Conservation (phyloP, 2,797 vertebrate genomes). For the Argentina silus region DNA sequence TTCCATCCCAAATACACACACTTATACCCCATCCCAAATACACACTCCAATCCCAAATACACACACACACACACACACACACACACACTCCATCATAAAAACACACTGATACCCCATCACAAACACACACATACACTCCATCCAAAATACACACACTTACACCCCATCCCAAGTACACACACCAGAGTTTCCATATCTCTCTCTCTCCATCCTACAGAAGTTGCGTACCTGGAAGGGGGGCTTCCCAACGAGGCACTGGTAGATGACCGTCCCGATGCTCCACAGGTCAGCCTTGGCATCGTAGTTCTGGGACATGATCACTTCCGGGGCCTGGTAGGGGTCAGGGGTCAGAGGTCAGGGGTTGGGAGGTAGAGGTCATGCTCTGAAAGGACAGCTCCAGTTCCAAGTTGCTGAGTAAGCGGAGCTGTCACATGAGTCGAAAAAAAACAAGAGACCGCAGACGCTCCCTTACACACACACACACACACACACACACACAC, state of each 20-base stretch:
- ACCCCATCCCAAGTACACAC: no score
- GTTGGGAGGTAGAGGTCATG: background rate
- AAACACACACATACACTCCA: background rate
- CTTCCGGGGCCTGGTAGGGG: constrained; percentile 88
- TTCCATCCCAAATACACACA: background rate
- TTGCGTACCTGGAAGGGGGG: constrained; percentile 92
- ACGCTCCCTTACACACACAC: background rate
- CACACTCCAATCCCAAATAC: no score
- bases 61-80: no score
- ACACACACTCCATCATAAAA: no score
- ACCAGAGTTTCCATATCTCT: no score
- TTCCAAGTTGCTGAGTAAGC: constrained; percentile 13
- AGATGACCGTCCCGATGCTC: constrained; percentile 97
- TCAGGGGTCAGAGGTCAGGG: background rate
- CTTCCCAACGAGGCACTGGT: constrained; percentile 97
- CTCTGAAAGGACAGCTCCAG: background rate
- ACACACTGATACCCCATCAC: background rate
- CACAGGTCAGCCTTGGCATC: constrained; percentile 96
- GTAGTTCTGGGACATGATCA: constrained; percentile 98
- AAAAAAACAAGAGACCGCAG: background rate
- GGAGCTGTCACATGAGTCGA: background rate
- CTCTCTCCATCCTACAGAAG: background rate
- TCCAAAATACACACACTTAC: no score
- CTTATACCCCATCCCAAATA: no score
- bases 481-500: background rate